A percentile compares a stretch with the other conserved stretches of the same genome.
phyloP scores from a whole-genome alignment of 2,888 invertebrate genomes.

The Yponomeuta cagnagella region DNA sequence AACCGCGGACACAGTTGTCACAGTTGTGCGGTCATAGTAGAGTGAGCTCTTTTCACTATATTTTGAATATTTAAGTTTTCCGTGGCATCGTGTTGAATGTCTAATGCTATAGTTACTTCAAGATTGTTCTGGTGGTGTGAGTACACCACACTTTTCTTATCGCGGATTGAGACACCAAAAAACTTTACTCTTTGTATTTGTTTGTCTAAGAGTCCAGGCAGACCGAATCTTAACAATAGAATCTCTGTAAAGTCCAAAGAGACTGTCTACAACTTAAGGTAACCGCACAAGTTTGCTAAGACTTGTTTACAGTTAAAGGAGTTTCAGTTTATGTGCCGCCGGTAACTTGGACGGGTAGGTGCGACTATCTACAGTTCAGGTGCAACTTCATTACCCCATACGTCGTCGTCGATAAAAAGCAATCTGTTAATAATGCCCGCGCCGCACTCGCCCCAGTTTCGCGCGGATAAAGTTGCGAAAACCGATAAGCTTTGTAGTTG shows the following conservation, averaged over 20 bases:
- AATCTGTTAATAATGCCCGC: conserved; percentile 1
- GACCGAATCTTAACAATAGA: conserved; percentile 36
- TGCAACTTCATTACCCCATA: not conserved
- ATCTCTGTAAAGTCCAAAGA: conserved; percentile 47
- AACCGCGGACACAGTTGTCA: too few relatives aligned
- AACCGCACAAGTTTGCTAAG: conserved; percentile 65
- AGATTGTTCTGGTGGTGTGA: not conserved
- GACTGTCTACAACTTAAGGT: conserved; percentile 46
- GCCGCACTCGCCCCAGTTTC: not conserved
- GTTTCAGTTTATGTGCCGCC: conserved; percentile 51
- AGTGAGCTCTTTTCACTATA: too few relatives aligned
- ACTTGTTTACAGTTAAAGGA: conserved; percentile 55
- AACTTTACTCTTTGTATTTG: not conserved
- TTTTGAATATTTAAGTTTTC: not conserved
- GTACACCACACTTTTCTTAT: not conserved
- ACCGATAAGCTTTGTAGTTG: not conserved
- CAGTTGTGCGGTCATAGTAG: too few relatives aligned
- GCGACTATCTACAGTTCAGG: not conserved
- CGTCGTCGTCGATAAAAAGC: not conserved
- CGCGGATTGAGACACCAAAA: not conserved
- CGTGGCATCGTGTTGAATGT: not conserved
- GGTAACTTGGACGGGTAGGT: conserved; percentile 4
- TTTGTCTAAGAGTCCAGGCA: not conserved
- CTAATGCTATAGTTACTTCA: not conserved
- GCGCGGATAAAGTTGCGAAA: not conserved